A percentile compares a stretch with the other conserved stretches of the same genome.
phyloP scores from a whole-genome alignment of 2,797 vertebrate genomes.

The Pseudomugil tenellus region DNA sequence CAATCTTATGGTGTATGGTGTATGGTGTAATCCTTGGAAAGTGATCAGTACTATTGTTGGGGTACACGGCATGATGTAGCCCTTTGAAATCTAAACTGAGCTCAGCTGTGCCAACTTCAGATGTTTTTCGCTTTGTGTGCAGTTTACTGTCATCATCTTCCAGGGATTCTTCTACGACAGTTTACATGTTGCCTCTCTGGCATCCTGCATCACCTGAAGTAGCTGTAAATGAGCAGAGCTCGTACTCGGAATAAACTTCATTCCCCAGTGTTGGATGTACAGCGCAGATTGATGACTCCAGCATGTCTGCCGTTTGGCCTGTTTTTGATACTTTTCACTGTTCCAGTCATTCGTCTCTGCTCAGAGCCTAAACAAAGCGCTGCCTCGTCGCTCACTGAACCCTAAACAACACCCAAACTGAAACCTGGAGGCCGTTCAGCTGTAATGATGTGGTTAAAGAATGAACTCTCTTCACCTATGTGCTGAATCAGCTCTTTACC shows the following conservation, averaged over 20 bases:
- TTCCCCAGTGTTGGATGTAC: slow-evolving; percentile 10
- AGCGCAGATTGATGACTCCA: slow-evolving; percentile 51
- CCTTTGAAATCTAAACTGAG: slow-evolving; percentile 33
- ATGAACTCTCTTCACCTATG: slow-evolving; percentile 48
- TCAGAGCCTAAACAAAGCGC: slow-evolving; percentile 55
- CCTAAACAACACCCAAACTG: slow-evolving; percentile 48
- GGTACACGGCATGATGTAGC: slow-evolving; percentile 9
- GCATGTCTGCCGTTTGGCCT: slow-evolving; percentile 44
- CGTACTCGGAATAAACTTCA: slow-evolving; percentile 37
- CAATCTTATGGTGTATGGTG: too few species aligned
- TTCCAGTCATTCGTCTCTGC: slow-evolving; percentile 48
- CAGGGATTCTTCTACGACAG: slow-evolving; percentile 11
- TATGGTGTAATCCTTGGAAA: slow-evolving; percentile 30
- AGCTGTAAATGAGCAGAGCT: slow-evolving; percentile 14
- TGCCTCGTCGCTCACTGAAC: slow-evolving; percentile 52
- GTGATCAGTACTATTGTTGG: slow-evolving; percentile 17
- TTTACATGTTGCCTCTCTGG: neutral
- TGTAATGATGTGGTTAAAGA: slow-evolving; percentile 68
- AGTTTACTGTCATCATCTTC: slow-evolving; percentile 32
- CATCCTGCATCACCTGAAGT: slow-evolving; percentile 36
- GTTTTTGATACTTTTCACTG: slow-evolving; percentile 31
- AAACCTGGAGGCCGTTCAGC: slow-evolving; percentile 61
- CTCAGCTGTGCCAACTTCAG: slow-evolving; percentile 10
- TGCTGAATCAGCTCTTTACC: slow-evolving; percentile 61
- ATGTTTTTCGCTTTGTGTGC: slow-evolving; percentile 29